Base-by-base conservation (phyloP, 53 echinoderm and acorn worm species). In the Henricia sp. region DNA sequence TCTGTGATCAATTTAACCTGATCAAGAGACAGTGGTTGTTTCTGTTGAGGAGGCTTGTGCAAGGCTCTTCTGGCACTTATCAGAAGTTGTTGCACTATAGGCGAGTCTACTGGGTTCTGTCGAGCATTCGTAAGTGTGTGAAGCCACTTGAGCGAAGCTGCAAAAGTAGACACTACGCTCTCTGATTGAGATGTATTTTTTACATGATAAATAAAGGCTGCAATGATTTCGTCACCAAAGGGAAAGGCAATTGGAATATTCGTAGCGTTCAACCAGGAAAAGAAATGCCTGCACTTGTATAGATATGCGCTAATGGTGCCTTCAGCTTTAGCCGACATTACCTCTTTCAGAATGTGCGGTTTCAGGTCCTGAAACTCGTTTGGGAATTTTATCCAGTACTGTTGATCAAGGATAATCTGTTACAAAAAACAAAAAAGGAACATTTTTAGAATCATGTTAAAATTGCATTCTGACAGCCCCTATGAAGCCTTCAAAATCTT, bases 121-220 rank as follows among this genome's bases (percentile, higher is more conserved):
- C 20, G 17, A 17, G 20, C 30, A 37, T 53, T 72, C 6, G 35
- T 52, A 3, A 71, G 25, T 0, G 50, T 50, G 36, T 72, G 21
- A 13, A 72, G 19, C 72, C 52, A 72, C n/a, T 72, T 72, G 21
- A 69, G 41, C 30, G 71, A 50, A 8, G 71, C 12, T 1, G 71
- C 25, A 29, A 20, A 1, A 5, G 3, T 19, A 6, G 23, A 19
- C 19, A 50, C 2, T 4, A 21, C 10, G 50, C 70, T 75, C 16
- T 75, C 58, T 3, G 37, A 56, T 39, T 20, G 16, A 37, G 34
- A 8, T 24, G 11, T 0, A 51, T 50, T 1, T 57, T 21, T 58
- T 27, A 16, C 40, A 25, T 21, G 19, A 58, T 14, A 37, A 57
- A 58, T 27, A 16, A 4, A 25, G n/a, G n/a, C n/a, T n/a, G 76